Conservation (phyloP, 2,888 invertebrate species). For the Pachycephus smyrnensis region DNA sequence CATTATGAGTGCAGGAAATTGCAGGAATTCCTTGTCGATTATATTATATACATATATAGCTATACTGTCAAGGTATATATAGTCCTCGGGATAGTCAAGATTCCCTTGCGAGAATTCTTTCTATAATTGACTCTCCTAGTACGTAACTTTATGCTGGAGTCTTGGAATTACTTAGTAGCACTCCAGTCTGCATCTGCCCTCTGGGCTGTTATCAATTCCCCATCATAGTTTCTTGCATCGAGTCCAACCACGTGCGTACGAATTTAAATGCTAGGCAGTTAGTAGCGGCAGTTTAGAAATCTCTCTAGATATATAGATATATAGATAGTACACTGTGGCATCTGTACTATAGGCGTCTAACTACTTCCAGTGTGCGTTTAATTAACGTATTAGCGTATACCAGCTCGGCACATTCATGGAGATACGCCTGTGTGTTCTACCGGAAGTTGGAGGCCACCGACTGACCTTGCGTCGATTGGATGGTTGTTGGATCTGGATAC, state of each 20-base stretch:
- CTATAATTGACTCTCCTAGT: neutral
- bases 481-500: slow-evolving; percentile 29
- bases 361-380: neutral
- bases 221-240: neutral
- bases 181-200: neutral
- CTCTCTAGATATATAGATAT: neutral
- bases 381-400: neutral
- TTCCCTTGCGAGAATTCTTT: neutral
- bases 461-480: slow-evolving; percentile 63
- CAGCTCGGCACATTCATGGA: neutral
- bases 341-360: neutral
- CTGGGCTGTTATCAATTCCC: neutral
- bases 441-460: slow-evolving; percentile 66
- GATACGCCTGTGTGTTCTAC: slow-evolving; percentile 33
- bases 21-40: neutral
- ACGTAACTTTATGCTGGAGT: neutral
- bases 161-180: neutral
- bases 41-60: neutral
- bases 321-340: too few relatives aligned
- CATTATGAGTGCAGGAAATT: neutral
- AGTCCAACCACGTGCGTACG: neutral
- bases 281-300: neutral
- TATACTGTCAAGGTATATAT: neutral
- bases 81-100: neutral
- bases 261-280: neutral